Evolutionary conservation across 1,140 invertebrate species (phyloP).

Genomic region (Leptopilina boulardi): DNA sequence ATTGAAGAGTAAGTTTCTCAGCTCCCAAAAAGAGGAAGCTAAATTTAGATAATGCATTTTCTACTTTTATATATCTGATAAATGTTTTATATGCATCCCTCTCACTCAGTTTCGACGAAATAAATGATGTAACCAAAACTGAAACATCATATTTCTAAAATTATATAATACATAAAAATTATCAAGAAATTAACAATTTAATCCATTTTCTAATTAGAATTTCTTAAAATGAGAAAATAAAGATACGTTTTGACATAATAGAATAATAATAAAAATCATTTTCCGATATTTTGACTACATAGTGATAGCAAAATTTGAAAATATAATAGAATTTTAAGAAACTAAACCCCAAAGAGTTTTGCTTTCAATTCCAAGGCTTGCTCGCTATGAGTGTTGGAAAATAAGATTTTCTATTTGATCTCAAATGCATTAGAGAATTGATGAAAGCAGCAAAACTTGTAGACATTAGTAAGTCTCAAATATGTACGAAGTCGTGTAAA

Average conservation of each 20-base stretch:
- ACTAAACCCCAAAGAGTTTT: not conserved
- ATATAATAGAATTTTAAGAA: not conserved
- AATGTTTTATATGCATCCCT: not conserved
- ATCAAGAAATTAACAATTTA: not conserved
- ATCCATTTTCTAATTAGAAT: not conserved
- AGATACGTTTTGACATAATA: no score
- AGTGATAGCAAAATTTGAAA: not conserved
- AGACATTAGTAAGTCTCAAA: conserved; percentile 5
- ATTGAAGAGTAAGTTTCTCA: not conserved
- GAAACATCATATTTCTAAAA: conserved; percentile 2
- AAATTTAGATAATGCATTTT: conserved; percentile 2
- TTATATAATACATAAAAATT: no score
- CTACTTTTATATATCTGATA: not conserved
- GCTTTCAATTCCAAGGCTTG: conserved; percentile 21
- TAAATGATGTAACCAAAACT: not conserved
- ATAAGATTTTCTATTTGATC: not conserved
- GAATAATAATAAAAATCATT: not conserved
- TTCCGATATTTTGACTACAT: not conserved
- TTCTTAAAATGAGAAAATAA: not conserved
- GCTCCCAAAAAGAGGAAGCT: not conserved
- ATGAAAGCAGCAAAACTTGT: conserved; percentile 38
- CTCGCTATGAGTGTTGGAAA: not conserved
- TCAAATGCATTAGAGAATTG: conserved; percentile 44
- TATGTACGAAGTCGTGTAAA: conserved; percentile 39
- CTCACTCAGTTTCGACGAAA: not conserved